Conservation (phyloP, 2,888 invertebrate species). For the Sussaba pulchella region DNA sequence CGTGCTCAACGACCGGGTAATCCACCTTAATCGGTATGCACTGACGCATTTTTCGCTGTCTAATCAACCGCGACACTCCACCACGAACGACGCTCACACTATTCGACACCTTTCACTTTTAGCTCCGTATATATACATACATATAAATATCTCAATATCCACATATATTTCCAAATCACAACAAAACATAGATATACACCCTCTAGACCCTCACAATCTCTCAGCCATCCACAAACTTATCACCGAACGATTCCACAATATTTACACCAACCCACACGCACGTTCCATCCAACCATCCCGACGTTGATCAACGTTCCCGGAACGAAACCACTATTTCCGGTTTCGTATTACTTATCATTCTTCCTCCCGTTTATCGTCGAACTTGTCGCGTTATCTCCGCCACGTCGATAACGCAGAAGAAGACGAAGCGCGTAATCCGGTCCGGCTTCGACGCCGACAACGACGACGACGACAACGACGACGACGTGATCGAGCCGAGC, state of each 20-base stretch:
- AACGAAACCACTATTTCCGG: slow-evolving; percentile 39
- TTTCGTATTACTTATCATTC: slow-evolving; percentile 39
- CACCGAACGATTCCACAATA: not conserved
- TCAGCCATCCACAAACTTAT: slow-evolving; percentile 2
- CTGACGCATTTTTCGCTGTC: slow-evolving; percentile 46
- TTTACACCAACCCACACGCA: not conserved
- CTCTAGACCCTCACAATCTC: slow-evolving; percentile 19
- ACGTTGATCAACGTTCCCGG: slow-evolving; percentile 21
- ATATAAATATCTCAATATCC: not conserved
- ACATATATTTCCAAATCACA: not conserved
- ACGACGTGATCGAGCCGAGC: not conserved
- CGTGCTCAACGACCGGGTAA: slow-evolving; percentile 14
- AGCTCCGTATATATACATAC: slow-evolving; percentile 32
- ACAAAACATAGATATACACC: not conserved
- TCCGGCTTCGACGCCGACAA: no score
- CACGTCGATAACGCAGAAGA: no score
- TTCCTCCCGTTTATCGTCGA: no score
- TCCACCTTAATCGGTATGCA: slow-evolving; percentile 32
- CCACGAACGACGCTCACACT: slow-evolving; percentile 15
- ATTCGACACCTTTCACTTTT: slow-evolving; percentile 69
- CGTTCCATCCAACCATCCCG: not conserved
- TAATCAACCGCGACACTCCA: slow-evolving; percentile 59
- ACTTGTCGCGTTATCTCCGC: no score
- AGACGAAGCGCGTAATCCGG: no score
- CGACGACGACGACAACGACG: no score